Conservation (phyloP, 64 coral and sea anemone genomes). For the Montipora foliosa region DNA sequence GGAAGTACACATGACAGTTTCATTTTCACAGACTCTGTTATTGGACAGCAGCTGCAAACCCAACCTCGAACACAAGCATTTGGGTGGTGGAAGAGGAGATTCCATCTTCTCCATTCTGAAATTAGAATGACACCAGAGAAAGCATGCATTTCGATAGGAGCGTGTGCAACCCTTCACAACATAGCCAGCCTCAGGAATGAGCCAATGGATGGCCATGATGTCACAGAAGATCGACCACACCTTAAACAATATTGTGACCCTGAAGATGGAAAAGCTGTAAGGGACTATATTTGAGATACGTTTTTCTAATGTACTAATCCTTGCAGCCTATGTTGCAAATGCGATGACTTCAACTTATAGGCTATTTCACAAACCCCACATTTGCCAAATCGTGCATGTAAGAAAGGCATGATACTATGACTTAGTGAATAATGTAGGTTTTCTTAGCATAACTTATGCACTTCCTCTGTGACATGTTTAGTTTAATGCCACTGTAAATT, state of each 20-base stretch:
- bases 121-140: not conserved
- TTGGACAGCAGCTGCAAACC: not conserved
- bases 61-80: conserved; percentile 25
- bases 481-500: not conserved
- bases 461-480: not conserved
- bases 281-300: not conserved
- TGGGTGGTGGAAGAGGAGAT: conserved; percentile 59
- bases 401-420: not conserved
- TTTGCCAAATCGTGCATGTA: not conserved
- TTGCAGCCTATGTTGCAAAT: too few species aligned
- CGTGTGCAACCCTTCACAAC: not conserved
- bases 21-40: conserved; percentile 33
- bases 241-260: not conserved
- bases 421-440: not conserved
- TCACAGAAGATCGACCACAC: not conserved
- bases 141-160: not conserved
- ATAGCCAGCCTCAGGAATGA: conserved; percentile 17
- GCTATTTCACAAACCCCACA: too few species aligned
- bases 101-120: conserved; percentile 34
- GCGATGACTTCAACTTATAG: too few species aligned
- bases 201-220: not conserved
- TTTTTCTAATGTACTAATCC: not conserved
- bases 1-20: conserved; percentile 32
- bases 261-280: conserved; percentile 17
- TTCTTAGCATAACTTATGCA: not conserved